Evolutionary conservation across 2,113 vertebrate species (phyloP).

Genomic region (Edolisoma coerulescens): DNA sequence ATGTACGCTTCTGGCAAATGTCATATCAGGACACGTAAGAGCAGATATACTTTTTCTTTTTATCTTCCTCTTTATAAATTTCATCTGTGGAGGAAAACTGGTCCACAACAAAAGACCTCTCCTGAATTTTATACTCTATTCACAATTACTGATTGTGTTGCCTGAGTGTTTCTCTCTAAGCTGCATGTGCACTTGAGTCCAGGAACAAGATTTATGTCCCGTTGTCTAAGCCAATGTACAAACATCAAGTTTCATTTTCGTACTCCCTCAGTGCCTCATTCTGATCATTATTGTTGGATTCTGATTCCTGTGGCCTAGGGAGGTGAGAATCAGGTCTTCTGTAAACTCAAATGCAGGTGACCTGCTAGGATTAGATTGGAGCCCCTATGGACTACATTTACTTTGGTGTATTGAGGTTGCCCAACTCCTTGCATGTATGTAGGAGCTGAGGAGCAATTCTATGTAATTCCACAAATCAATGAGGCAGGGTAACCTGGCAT

Average conservation of each 20-base stretch:
- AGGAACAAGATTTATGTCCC: neutral
- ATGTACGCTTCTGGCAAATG: neutral
- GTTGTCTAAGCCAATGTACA: accelerated
- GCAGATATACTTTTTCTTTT: neutral
- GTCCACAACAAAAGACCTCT: neutral
- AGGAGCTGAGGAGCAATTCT: neutral
- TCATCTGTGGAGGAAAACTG: neutral
- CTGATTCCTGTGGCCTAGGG: neutral
- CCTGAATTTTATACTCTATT: neutral
- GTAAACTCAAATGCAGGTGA: neutral
- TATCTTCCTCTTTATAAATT: neutral
- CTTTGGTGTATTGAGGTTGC: neutral
- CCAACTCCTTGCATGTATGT: neutral
- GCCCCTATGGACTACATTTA: neutral
- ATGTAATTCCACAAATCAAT: neutral
- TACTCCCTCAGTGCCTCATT: neutral
- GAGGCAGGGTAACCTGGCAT: neutral
- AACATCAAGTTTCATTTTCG: neutral
- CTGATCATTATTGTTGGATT: neutral
- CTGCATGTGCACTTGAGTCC: neutral
- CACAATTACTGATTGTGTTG: neutral
- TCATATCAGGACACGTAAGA: neutral
- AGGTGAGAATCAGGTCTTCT: neutral
- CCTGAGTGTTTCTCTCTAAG: neutral
- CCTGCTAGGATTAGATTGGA: neutral